phyloP scores from a whole-genome alignment of 2,113 vertebrate genomes.

The Plecotus auritus region DNA sequence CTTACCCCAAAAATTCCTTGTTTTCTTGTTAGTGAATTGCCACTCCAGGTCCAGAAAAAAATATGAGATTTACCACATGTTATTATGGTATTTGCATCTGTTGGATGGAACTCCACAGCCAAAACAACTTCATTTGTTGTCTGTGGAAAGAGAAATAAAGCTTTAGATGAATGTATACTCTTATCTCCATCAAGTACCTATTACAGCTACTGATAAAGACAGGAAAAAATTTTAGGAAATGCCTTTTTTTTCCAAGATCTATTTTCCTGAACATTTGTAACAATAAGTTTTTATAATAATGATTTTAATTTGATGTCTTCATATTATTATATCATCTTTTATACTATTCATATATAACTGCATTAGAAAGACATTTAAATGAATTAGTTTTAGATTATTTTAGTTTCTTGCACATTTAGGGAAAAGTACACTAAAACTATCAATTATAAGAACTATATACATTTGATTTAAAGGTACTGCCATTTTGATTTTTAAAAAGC shows the following conservation, averaged over 20 bases:
- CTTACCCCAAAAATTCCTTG: conserved; percentile 98
- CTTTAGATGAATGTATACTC: background rate
- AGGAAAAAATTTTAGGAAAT: background rate
- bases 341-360: conserved; percentile 14
- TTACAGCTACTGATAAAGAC: background rate
- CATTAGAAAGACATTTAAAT: background rate
- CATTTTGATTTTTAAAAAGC: background rate
- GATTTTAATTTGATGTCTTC: conserved; percentile 6
- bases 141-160: conserved; percentile 75
- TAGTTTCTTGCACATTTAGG: background rate
- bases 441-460: background rate
- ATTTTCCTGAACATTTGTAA: background rate
- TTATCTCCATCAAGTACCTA: background rate
- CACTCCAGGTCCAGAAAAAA: conserved; percentile 98
- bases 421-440: background rate
- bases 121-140: conserved; percentile 95
- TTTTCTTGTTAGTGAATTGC: conserved; percentile 93
- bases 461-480: background rate
- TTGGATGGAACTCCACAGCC: conserved; percentile 95
- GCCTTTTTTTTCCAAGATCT: background rate
- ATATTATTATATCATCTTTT: background rate
- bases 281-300: background rate
- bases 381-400: conserved; percentile 5
- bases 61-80: conserved; percentile 99
- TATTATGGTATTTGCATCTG: conserved; percentile 93